Conservation (phyloP, 1,140 invertebrate genomes). For the Anoplophora glabripennis region DNA sequence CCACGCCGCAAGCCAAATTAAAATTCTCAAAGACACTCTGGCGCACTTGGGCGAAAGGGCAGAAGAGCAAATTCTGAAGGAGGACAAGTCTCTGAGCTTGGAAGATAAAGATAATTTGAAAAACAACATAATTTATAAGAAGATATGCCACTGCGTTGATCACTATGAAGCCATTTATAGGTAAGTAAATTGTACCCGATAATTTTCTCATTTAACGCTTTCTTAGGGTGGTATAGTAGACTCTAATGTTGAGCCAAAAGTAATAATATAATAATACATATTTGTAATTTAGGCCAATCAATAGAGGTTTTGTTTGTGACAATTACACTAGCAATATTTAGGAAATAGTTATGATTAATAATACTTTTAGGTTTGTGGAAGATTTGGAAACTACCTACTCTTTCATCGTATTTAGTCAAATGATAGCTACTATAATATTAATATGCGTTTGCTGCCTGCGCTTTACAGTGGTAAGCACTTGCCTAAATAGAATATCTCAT, state of each 20-base stretch:
- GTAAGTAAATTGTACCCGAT: slow-evolving; percentile 11
- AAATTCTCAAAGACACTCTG: slow-evolving; percentile 39
- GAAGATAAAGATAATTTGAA: not conserved
- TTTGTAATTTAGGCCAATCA: no score
- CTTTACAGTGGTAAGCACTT: slow-evolving; percentile 38
- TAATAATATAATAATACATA: no score
- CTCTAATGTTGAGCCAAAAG: no score
- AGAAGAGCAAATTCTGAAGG: not conserved
- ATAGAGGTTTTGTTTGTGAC: no score
- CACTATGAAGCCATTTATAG: slow-evolving; percentile 35
- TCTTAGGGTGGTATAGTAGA: no score
- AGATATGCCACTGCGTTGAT: slow-evolving; percentile 29
- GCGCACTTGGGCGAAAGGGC: slow-evolving; percentile 10
- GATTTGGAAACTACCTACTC: slow-evolving; percentile 39
- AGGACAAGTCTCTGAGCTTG: not conserved
- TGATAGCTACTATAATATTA: slow-evolving; percentile 37
- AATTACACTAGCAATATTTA: no score
- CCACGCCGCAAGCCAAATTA: slow-evolving; percentile 33
- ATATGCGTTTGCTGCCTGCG: slow-evolving; percentile 41
- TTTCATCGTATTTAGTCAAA: slow-evolving; percentile 33
- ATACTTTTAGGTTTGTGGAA: slow-evolving; percentile 29
- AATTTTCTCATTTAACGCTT: no score
- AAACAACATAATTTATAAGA: slow-evolving; percentile 18
- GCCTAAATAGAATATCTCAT: slow-evolving; percentile 4
- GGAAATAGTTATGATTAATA: slow-evolving; percentile 18